Conservation (phyloP, 2,888 invertebrate species). For the Gryllus longicercus region DNA sequence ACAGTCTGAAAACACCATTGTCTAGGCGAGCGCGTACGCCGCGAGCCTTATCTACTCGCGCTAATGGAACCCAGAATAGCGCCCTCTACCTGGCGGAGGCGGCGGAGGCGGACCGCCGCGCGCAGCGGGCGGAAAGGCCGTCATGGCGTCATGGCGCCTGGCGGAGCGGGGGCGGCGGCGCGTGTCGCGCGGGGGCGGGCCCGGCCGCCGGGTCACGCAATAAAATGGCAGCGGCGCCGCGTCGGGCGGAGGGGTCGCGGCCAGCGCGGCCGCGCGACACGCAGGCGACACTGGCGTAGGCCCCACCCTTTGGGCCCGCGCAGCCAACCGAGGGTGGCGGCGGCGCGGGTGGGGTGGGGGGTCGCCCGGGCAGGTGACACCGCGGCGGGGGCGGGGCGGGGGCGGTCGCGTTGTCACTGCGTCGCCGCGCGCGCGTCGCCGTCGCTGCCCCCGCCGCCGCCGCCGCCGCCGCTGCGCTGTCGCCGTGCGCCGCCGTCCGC, state of each 20-base stretch:
- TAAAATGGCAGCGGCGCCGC: not conserved
- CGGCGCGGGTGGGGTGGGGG: constrained; percentile 17
- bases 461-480: not conserved
- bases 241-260: not conserved
- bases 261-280: not conserved
- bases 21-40: no score
- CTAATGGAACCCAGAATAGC: no score
- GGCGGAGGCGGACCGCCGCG: not conserved
- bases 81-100: no score
- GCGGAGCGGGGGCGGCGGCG: not conserved
- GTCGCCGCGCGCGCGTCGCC: not conserved
- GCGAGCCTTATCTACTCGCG: no score
- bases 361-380: not conserved
- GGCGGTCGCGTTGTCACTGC: constrained; percentile 18
- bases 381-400: not conserved
- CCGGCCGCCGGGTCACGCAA: not conserved
- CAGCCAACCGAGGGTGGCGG: not conserved
- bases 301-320: not conserved
- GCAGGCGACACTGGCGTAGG: not conserved
- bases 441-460: not conserved
- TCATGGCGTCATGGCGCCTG: no score
- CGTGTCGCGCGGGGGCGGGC: constrained; percentile 1
- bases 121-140: not conserved
- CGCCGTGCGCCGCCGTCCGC: not conserved
- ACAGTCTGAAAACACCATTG: no score